These are phyloP conservation scores for Lepilemur septentrionalis DNA, from an alignment of 2,797 vertebrate species.

Conservation along the genomic window DNA sequence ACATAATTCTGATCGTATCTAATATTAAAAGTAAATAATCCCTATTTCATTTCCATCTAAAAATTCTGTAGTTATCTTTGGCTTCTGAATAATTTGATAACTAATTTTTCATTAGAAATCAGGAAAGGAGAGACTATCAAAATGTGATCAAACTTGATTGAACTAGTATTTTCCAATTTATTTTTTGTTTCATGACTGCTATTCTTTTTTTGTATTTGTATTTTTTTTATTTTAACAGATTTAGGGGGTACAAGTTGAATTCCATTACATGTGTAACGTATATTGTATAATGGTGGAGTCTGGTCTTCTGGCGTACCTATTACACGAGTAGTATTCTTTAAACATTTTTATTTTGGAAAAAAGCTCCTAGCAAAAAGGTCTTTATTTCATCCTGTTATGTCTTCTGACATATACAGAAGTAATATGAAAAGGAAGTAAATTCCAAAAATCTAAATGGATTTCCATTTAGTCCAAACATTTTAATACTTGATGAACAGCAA, in stretches of 20 bases:
- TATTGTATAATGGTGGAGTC: neutral
- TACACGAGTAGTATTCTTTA: neutral
- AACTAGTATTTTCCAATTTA: neutral
- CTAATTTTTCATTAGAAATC: neutral
- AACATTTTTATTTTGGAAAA: neutral
- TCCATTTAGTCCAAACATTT: conserved; percentile 45
- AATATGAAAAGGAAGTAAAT: conserved; percentile 38
- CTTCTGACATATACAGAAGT: conserved; percentile 5
- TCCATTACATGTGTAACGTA: neutral
- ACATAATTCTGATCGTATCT: neutral
- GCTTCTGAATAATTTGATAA: neutral
- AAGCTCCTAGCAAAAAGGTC: neutral
- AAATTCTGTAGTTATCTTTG: neutral
- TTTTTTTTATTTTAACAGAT: neutral
- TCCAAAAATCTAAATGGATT: conserved; percentile 29
- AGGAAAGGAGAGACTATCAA: neutral
- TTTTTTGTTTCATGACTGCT: neutral
- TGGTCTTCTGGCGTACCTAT: neutral
- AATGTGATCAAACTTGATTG: neutral
- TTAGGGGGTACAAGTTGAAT: neutral
- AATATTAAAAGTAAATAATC: neutral
- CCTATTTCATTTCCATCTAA: neutral
- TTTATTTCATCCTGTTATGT: conserved; percentile 24
- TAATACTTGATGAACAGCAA: conserved; percentile 47
- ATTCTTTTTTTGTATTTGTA: neutral